phyloP scores from a whole-genome alignment of 2,888 invertebrate species.

The Lasioglossum malachurum region DNA sequence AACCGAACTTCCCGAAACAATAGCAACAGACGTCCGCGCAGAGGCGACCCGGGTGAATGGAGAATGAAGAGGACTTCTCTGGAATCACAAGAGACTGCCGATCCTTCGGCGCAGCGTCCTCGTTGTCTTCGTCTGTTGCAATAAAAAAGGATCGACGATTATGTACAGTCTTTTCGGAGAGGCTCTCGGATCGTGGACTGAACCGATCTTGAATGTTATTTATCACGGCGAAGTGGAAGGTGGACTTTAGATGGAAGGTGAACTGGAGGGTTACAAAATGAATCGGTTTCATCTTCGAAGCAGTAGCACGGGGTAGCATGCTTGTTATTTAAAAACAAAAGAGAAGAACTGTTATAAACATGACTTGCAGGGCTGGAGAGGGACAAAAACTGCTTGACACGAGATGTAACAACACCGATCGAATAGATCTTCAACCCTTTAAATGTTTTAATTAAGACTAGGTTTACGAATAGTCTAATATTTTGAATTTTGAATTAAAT shows the following conservation, averaged over 20 bases:
- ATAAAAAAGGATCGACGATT: conserved; percentile 38
- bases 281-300: conserved; percentile 53
- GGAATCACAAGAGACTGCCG: conserved; percentile 91
- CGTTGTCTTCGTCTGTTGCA: conserved; percentile 80
- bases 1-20: conserved; percentile 94
- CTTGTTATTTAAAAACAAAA: conserved; percentile 55
- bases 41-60: conserved; percentile 92
- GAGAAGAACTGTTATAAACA: conserved; percentile 27
- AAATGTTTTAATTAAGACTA: neutral
- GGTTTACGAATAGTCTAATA: neutral
- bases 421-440: no score
- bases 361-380: conserved; percentile 36
- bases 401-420: neutral
- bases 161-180: neutral
- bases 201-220: neutral
- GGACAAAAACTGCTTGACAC: conserved; percentile 34
- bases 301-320: conserved; percentile 60
- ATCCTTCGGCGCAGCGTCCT: conserved; percentile 82
- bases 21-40: conserved; percentile 95
- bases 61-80: conserved; percentile 95
- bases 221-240: neutral
- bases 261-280: conserved; percentile 27
- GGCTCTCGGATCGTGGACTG: neutral
- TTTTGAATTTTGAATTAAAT: no score
- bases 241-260: conserved; percentile 21